These are phyloP conservation scores for Sebastes vulpes DNA, from an alignment of 2,797 vertebrate species.

Conservation along the genomic window DNA sequence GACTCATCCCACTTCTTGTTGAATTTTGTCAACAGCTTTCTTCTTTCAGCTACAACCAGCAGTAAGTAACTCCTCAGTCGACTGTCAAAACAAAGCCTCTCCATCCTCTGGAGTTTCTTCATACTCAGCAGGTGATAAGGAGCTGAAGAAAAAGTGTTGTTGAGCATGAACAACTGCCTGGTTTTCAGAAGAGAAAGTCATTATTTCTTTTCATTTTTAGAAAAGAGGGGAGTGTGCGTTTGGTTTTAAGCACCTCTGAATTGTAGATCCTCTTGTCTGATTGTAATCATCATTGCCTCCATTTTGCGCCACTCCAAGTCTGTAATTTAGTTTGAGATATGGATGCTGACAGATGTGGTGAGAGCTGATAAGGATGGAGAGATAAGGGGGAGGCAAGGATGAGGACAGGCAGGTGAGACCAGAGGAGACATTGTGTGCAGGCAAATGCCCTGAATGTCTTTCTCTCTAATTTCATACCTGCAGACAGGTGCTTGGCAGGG, in stretches of 20 bases:
- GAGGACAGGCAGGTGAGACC: slow-evolving; percentile 50
- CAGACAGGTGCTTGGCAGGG: slow-evolving; percentile 85
- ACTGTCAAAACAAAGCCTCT: slow-evolving; percentile 19
- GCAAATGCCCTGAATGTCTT: slow-evolving; percentile 41
- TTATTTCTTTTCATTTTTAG: not conserved
- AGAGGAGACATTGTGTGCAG: slow-evolving; percentile 50
- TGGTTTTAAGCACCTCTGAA: slow-evolving; percentile 57
- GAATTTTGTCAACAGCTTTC: not conserved
- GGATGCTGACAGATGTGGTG: slow-evolving; percentile 68
- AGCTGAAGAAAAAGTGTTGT: slow-evolving; percentile 11
- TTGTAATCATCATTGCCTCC: slow-evolving; percentile 72
- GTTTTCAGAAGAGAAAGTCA: not conserved
- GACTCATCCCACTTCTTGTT: not conserved
- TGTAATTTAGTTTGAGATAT: slow-evolving; percentile 68
- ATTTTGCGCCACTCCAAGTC: slow-evolving; percentile 61
- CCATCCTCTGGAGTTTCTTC: slow-evolving; percentile 21
- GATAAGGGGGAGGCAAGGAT: slow-evolving; percentile 48
- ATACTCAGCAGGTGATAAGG: slow-evolving; percentile 25
- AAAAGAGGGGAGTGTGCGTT: slow-evolving; percentile 15
- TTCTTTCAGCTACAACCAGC: slow-evolving; percentile 11
- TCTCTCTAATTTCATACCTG: slow-evolving; percentile 81
- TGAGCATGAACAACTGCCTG: not conserved
- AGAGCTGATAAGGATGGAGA: slow-evolving; percentile 39
- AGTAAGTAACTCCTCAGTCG: slow-evolving; percentile 4
- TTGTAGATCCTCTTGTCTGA: slow-evolving; percentile 64